These are phyloP conservation scores for Strigops habroptila DNA, from an alignment of 2,113 vertebrate genomes.

Conservation along the genomic window DNA sequence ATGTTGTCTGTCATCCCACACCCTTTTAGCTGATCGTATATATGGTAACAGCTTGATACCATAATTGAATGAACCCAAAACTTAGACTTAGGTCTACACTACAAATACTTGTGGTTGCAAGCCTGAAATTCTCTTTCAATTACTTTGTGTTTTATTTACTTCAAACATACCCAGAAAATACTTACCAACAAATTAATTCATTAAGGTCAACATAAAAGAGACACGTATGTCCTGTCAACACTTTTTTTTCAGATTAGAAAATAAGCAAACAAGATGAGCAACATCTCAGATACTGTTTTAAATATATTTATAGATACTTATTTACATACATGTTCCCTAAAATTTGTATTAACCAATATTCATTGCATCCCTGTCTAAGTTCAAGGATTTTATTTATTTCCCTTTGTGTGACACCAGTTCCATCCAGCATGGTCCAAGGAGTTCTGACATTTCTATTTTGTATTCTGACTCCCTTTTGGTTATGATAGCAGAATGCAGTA, in stretches of 20 bases:
- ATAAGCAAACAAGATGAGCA: background rate
- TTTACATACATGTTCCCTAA: background rate
- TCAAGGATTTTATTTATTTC: background rate
- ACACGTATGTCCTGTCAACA: background rate
- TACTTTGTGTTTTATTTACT: constrained; percentile 30
- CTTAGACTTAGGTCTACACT: background rate
- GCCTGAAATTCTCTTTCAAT: constrained; percentile 31
- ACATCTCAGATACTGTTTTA: background rate
- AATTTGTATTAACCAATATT: background rate
- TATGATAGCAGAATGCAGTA: background rate
- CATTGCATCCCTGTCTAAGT: background rate
- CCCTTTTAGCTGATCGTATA: background rate
- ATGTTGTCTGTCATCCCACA: background rate
- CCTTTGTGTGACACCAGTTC: background rate
- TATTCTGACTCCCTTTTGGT: background rate
- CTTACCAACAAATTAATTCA: background rate
- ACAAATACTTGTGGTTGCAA: constrained; percentile 47
- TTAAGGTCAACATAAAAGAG: background rate
- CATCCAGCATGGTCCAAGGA: background rate
- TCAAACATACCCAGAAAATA: constrained; percentile 18
- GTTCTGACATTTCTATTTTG: background rate
- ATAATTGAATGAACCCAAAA: background rate
- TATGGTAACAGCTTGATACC: background rate
- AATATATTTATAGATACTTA: background rate
- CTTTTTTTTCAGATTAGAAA: background rate